phyloP scores from a whole-genome alignment of 92 coral and sea anemone genomes.

The Porites lobata region DNA sequence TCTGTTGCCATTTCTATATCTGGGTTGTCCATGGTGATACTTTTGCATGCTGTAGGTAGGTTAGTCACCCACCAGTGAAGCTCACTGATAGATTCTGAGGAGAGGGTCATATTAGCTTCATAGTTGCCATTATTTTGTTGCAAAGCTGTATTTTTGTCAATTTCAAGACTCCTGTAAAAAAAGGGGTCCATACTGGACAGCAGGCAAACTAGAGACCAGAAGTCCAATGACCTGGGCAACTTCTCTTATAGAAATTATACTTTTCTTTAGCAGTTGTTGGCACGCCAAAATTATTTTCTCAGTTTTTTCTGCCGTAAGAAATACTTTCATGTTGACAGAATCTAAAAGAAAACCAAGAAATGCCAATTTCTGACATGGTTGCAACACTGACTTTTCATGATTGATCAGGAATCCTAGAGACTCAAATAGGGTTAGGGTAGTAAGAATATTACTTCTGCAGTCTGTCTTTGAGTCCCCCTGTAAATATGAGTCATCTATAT shows the following conservation, averaged over 20 bases:
- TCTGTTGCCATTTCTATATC: conserved; percentile 44
- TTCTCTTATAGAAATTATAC: conserved; percentile 45
- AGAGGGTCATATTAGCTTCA: conserved; percentile 44
- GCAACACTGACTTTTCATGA: conserved; percentile 59
- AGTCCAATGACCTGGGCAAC: conserved; percentile 60
- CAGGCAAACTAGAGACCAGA: conserved; percentile 60
- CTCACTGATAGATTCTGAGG: conserved; percentile 34
- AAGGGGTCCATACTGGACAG: conserved; percentile 67
- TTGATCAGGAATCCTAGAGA: conserved; percentile 62
- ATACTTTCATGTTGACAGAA: conserved; percentile 63
- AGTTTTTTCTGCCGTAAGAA: conserved; percentile 38
- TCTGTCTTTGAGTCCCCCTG: neutral
- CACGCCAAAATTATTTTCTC: conserved; percentile 25
- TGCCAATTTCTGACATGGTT: conserved; percentile 55
- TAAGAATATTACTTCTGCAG: conserved; percentile 20
- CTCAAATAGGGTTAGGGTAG: conserved; percentile 45
- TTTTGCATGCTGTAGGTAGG: conserved; percentile 33
- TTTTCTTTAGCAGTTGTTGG: conserved; percentile 19
- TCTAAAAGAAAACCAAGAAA: conserved; percentile 61
- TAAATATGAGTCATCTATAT: conserved; percentile 44
- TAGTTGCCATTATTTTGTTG: conserved; percentile 46
- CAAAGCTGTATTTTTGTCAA: conserved; percentile 39
- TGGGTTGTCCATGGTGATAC: conserved; percentile 31
- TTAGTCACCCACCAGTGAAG: conserved; percentile 55
- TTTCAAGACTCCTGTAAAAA: conserved; percentile 57